Evolutionary conservation across 2,797 vertebrate species (phyloP), one percentile per base, ranked within the genome.

Genomic region (Sebastes nivosus): DNA sequence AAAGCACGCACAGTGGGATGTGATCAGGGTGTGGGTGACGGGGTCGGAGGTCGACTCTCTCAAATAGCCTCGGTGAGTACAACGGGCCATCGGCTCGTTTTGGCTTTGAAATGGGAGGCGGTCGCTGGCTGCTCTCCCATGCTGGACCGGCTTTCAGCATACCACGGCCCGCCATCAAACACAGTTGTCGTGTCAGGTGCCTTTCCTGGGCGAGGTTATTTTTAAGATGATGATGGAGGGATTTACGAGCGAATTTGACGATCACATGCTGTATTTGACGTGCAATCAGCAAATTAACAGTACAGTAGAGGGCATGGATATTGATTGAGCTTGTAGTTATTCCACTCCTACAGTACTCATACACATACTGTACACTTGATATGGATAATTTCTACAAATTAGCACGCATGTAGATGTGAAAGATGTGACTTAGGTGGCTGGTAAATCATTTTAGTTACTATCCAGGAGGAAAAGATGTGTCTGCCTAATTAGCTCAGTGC

Each of bases 121-220:
- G 27, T 38, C 64, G 54, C 88, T 90, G 82, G 91, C 93, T 84
- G 73, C 81, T 88, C 82, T 92, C 90, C 93, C 86, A 91, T 93
- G 89, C 89, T 91, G 87, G 83, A 81, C 77, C 85, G 11, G 80
- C 82, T 82, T 29, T 84, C 87, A 20, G 81, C 88, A 92, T 94
- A 67, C 92, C 90, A 82, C 55, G 18, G 82, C 73, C 86, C 54
- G 79, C 80, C 83, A 72, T 89, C 87, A 78, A 92, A 91, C 94
- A 92, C 96, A 97, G 96, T 95, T 97, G 97, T 95, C 92, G 89
- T 91, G 96, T 96, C 97, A 96, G 96, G 96, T 97, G 97, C 95
- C 92, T 92, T 92, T 93, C 84, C 86, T 79, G 75, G 88, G 75
- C 77, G 81, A 94, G 94, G 95, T 95, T 96, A 96, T 92, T 84